These are phyloP conservation scores for Phytoseiulus persimilis DNA, from an alignment of 2,888 invertebrate genomes.

Conservation along the genomic window DNA sequence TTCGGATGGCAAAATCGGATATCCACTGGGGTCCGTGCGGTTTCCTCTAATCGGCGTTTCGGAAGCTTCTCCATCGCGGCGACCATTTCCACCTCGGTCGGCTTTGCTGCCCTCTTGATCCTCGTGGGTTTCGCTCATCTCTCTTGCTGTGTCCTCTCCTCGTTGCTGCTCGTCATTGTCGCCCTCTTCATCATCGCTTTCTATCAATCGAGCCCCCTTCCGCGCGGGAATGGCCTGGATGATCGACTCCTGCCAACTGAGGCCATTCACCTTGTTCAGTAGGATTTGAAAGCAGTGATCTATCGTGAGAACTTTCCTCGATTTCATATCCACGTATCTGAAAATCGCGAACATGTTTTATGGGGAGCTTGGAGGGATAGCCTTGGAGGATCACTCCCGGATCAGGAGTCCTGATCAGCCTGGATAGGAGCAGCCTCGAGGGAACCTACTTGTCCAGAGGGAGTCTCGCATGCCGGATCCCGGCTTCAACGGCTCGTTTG, in stretches of 20 bases:
- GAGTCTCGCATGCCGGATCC: conserved; percentile 9
- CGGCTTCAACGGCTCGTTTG: conserved; percentile 6
- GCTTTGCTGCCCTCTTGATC: not conserved
- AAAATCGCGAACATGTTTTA: not conserved
- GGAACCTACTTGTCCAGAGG: conserved; percentile 7
- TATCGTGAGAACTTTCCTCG: conserved; percentile 20
- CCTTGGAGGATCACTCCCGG: no score
- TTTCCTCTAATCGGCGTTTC: no score
- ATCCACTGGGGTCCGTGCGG: no score
- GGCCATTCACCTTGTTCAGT: not conserved
- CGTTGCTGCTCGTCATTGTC: not conserved
- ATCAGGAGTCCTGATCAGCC: no score
- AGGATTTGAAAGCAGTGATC: conserved; percentile 32
- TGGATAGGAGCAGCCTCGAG: no score
- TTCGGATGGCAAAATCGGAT: no score
- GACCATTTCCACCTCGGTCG: not conserved
- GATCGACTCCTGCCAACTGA: conserved; percentile 19
- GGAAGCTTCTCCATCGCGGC: no score
- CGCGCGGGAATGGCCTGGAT: not conserved
- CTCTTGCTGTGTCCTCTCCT: no score
- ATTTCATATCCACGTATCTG: conserved; percentile 30
- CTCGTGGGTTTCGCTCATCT: no score
- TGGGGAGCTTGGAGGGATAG: no score
- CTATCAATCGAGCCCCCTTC: conserved; percentile 6
- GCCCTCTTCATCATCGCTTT: not conserved